Percentiles rank a stretch among this genome's conserved stretches.
Evolutionary conservation across 2,888 invertebrate genomes (phyloP).

Genomic region (Caenorhabditis sp.): DNA sequence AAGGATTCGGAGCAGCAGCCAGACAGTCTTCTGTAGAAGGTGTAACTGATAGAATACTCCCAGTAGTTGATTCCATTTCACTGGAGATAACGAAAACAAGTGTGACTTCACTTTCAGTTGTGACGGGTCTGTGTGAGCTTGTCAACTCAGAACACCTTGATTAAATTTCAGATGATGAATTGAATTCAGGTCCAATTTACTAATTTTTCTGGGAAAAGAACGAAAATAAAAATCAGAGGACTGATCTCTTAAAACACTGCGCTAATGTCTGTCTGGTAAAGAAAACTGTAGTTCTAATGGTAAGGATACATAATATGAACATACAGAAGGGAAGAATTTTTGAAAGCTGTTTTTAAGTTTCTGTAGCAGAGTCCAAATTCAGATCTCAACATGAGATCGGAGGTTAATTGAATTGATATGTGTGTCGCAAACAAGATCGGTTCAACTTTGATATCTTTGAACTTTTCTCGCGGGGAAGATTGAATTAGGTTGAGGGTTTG

Average conservation of each 20-base stretch:
- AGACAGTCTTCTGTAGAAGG: slow-evolving; percentile 25
- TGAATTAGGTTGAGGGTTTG: not conserved
- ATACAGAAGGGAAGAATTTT: not conserved
- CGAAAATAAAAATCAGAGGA: not conserved
- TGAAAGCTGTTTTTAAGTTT: not conserved
- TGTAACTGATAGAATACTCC: not conserved
- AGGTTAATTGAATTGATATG: not conserved
- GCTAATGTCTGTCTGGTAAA: too few species aligned
- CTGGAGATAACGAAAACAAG: not conserved
- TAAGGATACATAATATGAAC: not conserved
- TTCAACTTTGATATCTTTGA: slow-evolving; percentile 9
- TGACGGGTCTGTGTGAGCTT: not conserved
- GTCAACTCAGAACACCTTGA: not conserved
- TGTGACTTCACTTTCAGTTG: not conserved
- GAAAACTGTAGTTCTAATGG: too few species aligned
- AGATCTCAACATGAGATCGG: not conserved
- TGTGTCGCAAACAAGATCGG: not conserved
- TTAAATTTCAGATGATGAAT: slow-evolving; percentile 8
- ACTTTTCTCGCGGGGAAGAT: not conserved
- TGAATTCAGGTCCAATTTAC: not conserved
- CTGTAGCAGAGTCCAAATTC: not conserved
- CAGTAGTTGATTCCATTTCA: slow-evolving; percentile 14
- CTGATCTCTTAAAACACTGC: not conserved
- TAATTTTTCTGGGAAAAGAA: not conserved
- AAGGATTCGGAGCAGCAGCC: slow-evolving; percentile 27